Evolutionary conservation across 2,888 invertebrate species (phyloP).

Genomic region (Rhamphomyia laevipes): DNA sequence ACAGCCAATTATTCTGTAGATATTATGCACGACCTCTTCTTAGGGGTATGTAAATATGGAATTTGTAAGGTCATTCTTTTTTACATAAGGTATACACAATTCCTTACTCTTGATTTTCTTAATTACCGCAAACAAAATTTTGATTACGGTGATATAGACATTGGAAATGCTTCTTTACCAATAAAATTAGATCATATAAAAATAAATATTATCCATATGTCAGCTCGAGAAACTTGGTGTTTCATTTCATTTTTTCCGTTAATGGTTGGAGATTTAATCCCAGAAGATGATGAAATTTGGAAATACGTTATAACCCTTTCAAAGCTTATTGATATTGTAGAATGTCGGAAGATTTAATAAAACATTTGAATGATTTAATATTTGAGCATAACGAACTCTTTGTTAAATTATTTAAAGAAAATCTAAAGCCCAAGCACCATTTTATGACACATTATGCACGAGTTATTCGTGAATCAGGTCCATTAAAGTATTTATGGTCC

Average conservation of each 20-base stretch:
- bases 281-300: constrained; percentile 9
- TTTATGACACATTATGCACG: constrained; percentile 5
- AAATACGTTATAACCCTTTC: constrained; percentile 9
- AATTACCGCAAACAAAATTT: constrained; percentile 12
- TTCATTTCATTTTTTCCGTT: constrained; percentile 10
- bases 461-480: constrained; percentile 8
- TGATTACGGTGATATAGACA: constrained; percentile 13
- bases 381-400: constrained; percentile 7
- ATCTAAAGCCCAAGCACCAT: constrained; percentile 9
- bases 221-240: constrained; percentile 11
- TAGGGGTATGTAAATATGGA: constrained; percentile 10
- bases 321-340: constrained; percentile 9
- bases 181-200: constrained; percentile 9
- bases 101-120: constrained; percentile 9
- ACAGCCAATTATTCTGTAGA: constrained; percentile 12
- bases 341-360: constrained; percentile 6
- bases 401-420: constrained; percentile 8
- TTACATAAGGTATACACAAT: constrained; percentile 8
- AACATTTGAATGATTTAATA: constrained; percentile 4
- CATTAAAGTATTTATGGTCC: constrained; percentile 9
- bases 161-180: constrained; percentile 8
- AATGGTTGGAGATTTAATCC: constrained; percentile 11
- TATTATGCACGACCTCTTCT: constrained; percentile 14
- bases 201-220: constrained; percentile 10
- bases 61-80: background rate